Evolutionary conservation across 2,888 invertebrate genomes (phyloP).

Genomic region (Drosophila nigritarsus): DNA sequence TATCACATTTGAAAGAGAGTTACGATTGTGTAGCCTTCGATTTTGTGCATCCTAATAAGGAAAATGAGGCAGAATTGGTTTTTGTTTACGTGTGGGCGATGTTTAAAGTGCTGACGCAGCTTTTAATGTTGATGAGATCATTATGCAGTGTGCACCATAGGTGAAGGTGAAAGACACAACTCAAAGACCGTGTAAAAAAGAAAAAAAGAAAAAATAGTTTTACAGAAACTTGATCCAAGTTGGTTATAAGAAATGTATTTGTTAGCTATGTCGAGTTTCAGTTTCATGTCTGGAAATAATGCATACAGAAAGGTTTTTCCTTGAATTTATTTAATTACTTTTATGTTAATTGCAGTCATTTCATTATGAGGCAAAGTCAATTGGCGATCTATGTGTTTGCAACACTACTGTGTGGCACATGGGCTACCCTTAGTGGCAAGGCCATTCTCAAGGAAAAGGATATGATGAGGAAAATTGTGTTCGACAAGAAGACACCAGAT

Average conservation of each 20-base stretch:
- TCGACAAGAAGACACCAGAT: conserved; percentile 91
- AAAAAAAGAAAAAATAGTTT: not conserved
- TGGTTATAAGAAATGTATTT: not conserved
- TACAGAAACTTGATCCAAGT: not conserved
- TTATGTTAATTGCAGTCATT: conserved; percentile 16
- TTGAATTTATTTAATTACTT: not conserved
- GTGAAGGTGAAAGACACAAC: conserved; percentile 7
- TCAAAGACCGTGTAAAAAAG: not conserved
- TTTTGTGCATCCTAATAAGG: conserved; percentile 25
- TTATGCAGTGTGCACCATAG: not conserved
- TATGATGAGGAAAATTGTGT: conserved; percentile 92
- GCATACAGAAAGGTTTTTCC: not conserved
- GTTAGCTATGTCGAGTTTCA: not conserved
- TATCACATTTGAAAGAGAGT: not conserved
- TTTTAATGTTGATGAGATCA: conserved; percentile 45
- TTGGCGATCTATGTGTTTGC: conserved; percentile 26
- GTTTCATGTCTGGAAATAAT: not conserved
- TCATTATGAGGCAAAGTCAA: conserved; percentile 37
- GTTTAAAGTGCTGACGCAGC: conserved; percentile 30
- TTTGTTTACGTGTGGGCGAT: conserved; percentile 30
- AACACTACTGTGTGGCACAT: conserved; percentile 47
- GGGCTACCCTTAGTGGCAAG: conserved; percentile 77
- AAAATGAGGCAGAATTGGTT: conserved; percentile 13
- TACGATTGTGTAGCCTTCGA: not conserved
- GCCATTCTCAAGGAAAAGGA: conserved; percentile 86